Evolutionary conservation across 2,113 vertebrate genomes (phyloP).

Genomic region (Gambusia affinis): DNA sequence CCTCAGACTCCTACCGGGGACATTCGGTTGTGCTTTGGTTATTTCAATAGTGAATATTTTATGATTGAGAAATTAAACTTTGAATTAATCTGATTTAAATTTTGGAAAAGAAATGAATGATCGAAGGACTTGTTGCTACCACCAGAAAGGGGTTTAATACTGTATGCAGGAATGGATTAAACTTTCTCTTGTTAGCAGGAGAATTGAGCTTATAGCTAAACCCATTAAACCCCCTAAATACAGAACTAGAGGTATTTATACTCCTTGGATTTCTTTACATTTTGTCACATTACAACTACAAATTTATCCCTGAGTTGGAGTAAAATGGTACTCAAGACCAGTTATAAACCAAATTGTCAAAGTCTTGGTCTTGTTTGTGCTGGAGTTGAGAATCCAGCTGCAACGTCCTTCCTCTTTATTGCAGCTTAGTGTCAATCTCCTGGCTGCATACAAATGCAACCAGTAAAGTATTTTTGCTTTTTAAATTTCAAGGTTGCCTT

Average conservation of each 20-base stretch:
- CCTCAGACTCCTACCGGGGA: slow-evolving; percentile 61
- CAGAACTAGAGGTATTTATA: background rate
- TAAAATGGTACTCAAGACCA: background rate
- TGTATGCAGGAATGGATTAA: slow-evolving; percentile 5
- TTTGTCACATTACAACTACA: background rate
- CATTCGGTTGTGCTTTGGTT: slow-evolving; percentile 56
- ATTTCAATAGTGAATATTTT: slow-evolving; percentile 78
- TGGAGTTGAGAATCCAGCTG: no score
- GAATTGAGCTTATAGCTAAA: no score
- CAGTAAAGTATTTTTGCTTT: background rate
- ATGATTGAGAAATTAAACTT: slow-evolving; percentile 78
- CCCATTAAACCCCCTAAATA: background rate
- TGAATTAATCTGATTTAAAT: slow-evolving; percentile 74
- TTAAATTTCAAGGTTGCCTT: background rate
- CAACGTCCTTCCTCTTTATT: no score
- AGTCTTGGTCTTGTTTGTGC: no score
- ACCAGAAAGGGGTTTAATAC: slow-evolving; percentile 14
- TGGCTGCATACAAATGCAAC: background rate
- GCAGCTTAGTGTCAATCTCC: no score
- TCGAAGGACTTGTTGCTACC: slow-evolving; percentile 38
- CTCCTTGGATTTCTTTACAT: background rate
- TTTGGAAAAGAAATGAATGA: slow-evolving; percentile 38
- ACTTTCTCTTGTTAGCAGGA: background rate
- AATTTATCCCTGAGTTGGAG: background rate
- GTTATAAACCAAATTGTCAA: background rate